Conservation (phyloP, 2,797 vertebrate species). For the Semotilus atromaculatus region DNA sequence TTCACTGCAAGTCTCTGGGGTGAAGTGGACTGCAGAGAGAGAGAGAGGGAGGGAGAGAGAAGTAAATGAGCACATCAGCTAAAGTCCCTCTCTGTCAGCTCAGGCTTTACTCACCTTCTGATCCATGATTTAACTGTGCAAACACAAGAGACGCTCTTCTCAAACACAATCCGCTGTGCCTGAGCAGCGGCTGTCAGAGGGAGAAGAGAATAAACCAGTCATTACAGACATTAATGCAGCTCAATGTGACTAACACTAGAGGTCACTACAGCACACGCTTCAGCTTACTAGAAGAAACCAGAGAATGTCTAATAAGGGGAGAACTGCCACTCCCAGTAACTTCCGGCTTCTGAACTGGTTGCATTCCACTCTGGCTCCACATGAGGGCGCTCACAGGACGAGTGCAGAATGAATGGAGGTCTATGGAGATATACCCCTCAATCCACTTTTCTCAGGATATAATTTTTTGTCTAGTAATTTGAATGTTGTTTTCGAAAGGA, state of each 20-base stretch:
- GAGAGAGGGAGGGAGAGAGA: no score
- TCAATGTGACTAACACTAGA: constrained; percentile 48
- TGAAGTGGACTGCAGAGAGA: constrained; percentile 70
- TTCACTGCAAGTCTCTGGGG: constrained; percentile 84
- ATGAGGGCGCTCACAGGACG: no score
- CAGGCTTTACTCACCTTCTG: constrained; percentile 7
- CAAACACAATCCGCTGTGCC: not conserved
- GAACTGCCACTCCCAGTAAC: no score
- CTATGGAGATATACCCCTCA: no score
- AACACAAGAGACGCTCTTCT: not conserved
- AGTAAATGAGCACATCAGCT: constrained; percentile 3
- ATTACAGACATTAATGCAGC: not conserved
- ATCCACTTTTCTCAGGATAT: no score
- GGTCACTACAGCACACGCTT: constrained; percentile 26
- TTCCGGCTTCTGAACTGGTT: no score
- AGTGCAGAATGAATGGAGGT: no score
- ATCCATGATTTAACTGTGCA: constrained; percentile 26
- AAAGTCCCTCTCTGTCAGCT: not conserved
- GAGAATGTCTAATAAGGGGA: no score
- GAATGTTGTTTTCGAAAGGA: no score
- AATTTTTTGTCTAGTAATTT: no score
- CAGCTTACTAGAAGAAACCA: not conserved
- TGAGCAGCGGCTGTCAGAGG: no score
- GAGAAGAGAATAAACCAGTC: not conserved
- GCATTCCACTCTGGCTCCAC: no score